Percentiles rank a stretch among this genome's conserved stretches.
These are phyloP conservation scores for Xenopus tropicalis DNA, from an alignment of 2,113 vertebrate genomes.

Conservation along the genomic window DNA sequence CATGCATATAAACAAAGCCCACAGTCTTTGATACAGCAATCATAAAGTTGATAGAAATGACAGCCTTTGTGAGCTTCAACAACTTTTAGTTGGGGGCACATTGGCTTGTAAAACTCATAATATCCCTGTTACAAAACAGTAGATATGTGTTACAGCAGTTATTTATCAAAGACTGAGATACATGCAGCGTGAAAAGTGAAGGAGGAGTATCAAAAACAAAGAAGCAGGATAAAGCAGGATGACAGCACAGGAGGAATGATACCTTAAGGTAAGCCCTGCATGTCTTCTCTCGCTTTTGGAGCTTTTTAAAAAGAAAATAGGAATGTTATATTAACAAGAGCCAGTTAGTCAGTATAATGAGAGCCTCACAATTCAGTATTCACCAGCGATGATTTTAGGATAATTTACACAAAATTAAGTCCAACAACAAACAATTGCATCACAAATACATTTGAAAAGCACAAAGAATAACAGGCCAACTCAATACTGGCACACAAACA, in stretches of 20 bases:
- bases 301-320: constrained; percentile 87
- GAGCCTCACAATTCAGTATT: neutral
- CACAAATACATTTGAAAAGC: too few relatives aligned
- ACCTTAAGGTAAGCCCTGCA: constrained; percentile 99
- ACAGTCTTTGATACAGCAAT: constrained; percentile 73
- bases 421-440: too few relatives aligned
- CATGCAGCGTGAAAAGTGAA: constrained; percentile 67
- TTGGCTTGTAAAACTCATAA: too few relatives aligned
- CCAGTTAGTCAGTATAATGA: neutral
- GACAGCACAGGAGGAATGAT: constrained; percentile 68
- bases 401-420: too few relatives aligned
- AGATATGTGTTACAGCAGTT: constrained; percentile 55
- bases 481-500: too few relatives aligned
- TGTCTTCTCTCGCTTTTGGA: constrained; percentile 99
- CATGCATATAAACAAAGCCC: constrained; percentile 62
- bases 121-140: too few relatives aligned
- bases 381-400: neutral
- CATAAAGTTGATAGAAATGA: constrained; percentile 15
- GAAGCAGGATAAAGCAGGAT: neutral
- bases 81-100: too few relatives aligned
- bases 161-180: constrained; percentile 77
- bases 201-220: constrained; percentile 67
- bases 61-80: too few relatives aligned
- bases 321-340: constrained; percentile 66
- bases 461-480: too few relatives aligned